These are phyloP conservation scores for Xestia rhomboidea DNA, from an alignment of 2,888 invertebrate species.

Conservation along the genomic window DNA sequence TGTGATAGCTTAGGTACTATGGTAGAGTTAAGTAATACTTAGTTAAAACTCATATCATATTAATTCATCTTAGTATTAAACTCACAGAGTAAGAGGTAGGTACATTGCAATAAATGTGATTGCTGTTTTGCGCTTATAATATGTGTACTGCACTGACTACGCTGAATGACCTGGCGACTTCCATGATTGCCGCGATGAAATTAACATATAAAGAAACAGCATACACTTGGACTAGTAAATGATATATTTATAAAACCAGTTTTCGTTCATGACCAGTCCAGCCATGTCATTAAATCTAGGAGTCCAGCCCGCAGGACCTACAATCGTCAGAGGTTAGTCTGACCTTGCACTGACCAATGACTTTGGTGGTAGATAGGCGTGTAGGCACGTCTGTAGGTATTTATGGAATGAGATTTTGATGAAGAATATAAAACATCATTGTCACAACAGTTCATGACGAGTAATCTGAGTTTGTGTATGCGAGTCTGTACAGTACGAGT, in stretches of 20 bases:
- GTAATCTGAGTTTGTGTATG: too few relatives aligned
- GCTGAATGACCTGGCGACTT: too few relatives aligned
- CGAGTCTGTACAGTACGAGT: too few relatives aligned
- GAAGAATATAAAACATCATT: background rate
- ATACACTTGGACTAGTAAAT: background rate
- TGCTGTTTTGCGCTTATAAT: too few relatives aligned
- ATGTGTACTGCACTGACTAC: too few relatives aligned
- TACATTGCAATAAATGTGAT: too few relatives aligned
- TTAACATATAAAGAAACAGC: too few relatives aligned
- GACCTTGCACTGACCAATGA: background rate
- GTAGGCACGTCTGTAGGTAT: too few relatives aligned
- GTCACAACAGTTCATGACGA: background rate
- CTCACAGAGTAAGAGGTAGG: too few relatives aligned
- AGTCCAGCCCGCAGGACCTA: background rate
- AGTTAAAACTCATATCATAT: too few relatives aligned
- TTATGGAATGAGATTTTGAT: background rate
- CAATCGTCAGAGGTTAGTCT: background rate
- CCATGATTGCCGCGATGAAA: too few relatives aligned
- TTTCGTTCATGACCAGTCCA: background rate
- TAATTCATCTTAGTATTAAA: too few relatives aligned
- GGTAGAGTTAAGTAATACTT: background rate
- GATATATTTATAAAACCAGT: background rate
- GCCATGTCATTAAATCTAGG: background rate
- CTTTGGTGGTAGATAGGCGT: background rate
- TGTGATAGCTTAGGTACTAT: background rate